These are phyloP conservation scores for Melopsittacus undulatus DNA, from an alignment of 2,797 vertebrate genomes.

Conservation along the genomic window DNA sequence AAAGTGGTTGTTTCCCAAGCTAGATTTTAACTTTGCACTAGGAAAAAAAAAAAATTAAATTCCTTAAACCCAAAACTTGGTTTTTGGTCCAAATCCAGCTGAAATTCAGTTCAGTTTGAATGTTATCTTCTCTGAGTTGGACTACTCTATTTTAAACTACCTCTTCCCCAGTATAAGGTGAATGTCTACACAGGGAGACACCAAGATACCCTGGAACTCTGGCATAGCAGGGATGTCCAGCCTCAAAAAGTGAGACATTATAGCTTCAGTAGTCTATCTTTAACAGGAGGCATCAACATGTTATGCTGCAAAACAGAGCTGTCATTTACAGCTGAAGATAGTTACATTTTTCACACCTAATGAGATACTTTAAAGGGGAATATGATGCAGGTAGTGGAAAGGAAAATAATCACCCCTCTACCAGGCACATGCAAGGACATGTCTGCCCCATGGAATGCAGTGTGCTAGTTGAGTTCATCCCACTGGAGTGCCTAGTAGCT, in stretches of 20 bases:
- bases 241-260: background rate
- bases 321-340: background rate
- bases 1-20: slow-evolving; percentile 12
- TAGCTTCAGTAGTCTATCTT: background rate
- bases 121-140: background rate
- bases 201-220: background rate
- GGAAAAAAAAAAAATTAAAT: background rate
- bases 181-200: background rate
- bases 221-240: background rate
- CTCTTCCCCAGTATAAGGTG: background rate
- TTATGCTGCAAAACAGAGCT: background rate
- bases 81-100: slow-evolving; percentile 1
- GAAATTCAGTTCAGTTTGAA: background rate
- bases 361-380: background rate
- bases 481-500: background rate
- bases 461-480: background rate
- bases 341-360: background rate
- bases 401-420: background rate
- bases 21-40: slow-evolving; percentile 41
- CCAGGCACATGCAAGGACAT: background rate
- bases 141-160: background rate
- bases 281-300: background rate
- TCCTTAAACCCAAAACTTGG: background rate
- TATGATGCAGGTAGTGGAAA: background rate
- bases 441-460: background rate